Base-by-base conservation (phyloP, 2,888 invertebrate species). In the Stramonita haemastoma region DNA sequence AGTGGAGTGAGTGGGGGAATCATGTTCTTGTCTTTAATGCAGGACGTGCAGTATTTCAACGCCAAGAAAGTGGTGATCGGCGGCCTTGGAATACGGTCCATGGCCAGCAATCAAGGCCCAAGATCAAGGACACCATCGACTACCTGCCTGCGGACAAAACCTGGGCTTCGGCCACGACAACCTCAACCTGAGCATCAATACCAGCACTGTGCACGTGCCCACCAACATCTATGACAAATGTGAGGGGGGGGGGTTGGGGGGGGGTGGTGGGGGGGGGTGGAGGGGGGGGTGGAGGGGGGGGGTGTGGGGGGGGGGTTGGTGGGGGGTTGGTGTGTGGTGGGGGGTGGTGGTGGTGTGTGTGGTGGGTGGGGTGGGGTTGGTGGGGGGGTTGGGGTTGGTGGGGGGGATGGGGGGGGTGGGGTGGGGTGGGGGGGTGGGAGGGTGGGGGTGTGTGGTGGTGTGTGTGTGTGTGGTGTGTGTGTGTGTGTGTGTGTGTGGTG, bases 171-270 rank as follows among this genome's bases (percentile, higher is more conserved):
- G 98, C 96, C 98, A 98, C 95, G 97, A 98, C 95, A 97, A 93
- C 29, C 86, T 89, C 0, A 22, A 29, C 77, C 94, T 95, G 19
- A 95, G 98, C 91, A 97, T 98, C 26, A 98, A 98, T 95, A 97
- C 90, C 88, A 95, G 95, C 91, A 97, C 98, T 91, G 98, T 99
- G 87, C 99, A 99, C 96, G 98, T 99, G 56, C 99, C 99, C 8
- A 98, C 98, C 66, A 99, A 99, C 96, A 98, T 99, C 90, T 99
- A 97, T 96, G 98, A 98, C 95, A 97, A 97, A 97, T 97, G 98
- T 95, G 91, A 93, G 95, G 93, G 70, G 5, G 11, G 17, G 70
- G 17, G 11, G 11, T 13, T 70, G 70, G 11, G 11, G 11, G 70
- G 17, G 70, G 17, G 11, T 70, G 70, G 57, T 57, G 8, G 8